These are phyloP conservation scores for Aphaenogaster rudis DNA, from an alignment of 1,140 invertebrate genomes.

Conservation along the genomic window DNA sequence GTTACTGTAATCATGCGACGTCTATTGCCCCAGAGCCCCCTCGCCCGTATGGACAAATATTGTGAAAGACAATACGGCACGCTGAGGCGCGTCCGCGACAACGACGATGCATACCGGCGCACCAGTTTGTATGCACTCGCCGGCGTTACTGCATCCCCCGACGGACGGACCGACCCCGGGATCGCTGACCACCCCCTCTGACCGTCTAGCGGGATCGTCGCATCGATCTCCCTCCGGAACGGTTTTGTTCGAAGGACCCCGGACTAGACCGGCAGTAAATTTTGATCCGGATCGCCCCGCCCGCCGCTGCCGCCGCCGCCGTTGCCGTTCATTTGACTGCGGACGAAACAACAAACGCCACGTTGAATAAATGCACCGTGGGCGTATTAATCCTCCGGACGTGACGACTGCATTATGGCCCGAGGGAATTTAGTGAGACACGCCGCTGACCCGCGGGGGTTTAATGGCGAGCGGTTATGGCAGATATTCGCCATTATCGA, in stretches of 20 bases:
- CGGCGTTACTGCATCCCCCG: not conserved
- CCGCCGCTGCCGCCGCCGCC: not conserved
- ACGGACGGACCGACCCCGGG: slow-evolving; percentile 1
- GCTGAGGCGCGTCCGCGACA: slow-evolving; percentile 36
- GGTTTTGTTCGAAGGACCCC: slow-evolving; percentile 62
- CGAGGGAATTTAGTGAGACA: slow-evolving; percentile 60
- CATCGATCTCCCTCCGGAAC: slow-evolving; percentile 59
- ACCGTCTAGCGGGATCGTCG: slow-evolving; percentile 55
- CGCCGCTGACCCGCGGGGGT: slow-evolving; percentile 33
- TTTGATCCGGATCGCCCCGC: slow-evolving; percentile 43
- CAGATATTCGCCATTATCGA: slow-evolving; percentile 64
- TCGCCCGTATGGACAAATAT: slow-evolving; percentile 43
- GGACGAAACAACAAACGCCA: slow-evolving; percentile 68
- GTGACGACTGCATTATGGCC: slow-evolving; percentile 69
- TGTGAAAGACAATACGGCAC: slow-evolving; percentile 60
- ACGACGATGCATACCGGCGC: slow-evolving; percentile 27
- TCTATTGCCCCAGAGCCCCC: slow-evolving; percentile 39
- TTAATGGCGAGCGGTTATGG: slow-evolving; percentile 55
- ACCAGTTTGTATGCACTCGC: slow-evolving; percentile 41
- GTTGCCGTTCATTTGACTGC: slow-evolving; percentile 60
- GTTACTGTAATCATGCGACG: slow-evolving; percentile 59
- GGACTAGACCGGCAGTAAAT: slow-evolving; percentile 59
- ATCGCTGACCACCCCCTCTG: slow-evolving; percentile 9
- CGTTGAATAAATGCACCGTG: slow-evolving; percentile 66
- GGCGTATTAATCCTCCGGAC: slow-evolving; percentile 66